Conservation (phyloP, 2,888 invertebrate genomes). For the Mythimna ferrago region DNA sequence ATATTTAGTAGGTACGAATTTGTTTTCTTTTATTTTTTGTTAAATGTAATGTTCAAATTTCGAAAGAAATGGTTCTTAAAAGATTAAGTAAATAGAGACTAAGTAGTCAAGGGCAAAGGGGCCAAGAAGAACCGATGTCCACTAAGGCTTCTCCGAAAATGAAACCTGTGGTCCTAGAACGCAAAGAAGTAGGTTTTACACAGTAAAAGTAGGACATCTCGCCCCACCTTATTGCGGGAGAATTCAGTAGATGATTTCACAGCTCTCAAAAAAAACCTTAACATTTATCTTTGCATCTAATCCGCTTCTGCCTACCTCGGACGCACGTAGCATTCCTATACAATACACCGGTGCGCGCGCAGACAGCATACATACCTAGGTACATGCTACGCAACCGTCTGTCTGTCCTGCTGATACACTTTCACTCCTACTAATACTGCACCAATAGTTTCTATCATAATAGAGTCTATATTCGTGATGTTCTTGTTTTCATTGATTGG, state of each 20-base stretch:
- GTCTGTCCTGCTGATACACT: conserved; percentile 68
- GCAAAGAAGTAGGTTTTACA: too few relatives aligned
- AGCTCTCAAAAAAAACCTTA: too few relatives aligned
- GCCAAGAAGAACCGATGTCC: too few relatives aligned
- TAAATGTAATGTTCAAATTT: not conserved
- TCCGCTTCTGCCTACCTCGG: not conserved
- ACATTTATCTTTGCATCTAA: not conserved
- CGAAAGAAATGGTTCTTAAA: too few relatives aligned
- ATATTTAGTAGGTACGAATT: not conserved
- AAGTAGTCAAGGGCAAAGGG: too few relatives aligned
- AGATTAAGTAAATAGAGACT: too few relatives aligned
- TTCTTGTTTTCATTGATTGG: not conserved
- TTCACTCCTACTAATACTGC: conserved; percentile 70
- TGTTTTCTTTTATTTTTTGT: not conserved
- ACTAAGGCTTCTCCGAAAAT: too few relatives aligned
- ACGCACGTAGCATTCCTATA: conserved; percentile 15
- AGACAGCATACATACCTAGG: conserved; percentile 58
- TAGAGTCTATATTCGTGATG: not conserved
- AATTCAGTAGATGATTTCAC: too few relatives aligned
- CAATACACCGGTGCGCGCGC: conserved; percentile 28
- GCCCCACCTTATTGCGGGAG: too few relatives aligned
- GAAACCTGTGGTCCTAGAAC: too few relatives aligned
- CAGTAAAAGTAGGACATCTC: too few relatives aligned
- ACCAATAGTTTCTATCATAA: conserved; percentile 29
- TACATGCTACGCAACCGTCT: conserved; percentile 57